Base-by-base conservation (phyloP, 1,140 invertebrate species). In the Cataglyphis hispanica region DNA sequence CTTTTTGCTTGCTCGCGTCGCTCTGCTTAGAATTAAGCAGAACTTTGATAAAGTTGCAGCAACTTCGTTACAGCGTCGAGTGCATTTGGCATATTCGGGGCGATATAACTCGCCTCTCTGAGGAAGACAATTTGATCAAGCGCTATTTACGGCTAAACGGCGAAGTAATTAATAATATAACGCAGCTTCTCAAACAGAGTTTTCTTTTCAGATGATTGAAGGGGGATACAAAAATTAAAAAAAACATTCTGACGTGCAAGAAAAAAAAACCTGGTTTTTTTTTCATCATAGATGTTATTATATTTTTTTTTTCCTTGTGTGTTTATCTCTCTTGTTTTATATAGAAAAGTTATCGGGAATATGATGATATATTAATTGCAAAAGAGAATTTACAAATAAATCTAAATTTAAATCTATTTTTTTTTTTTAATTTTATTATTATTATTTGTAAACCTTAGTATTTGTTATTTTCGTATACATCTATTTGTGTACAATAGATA, bases 41-140 rank as follows among this genome's bases (percentile, higher is more conserved):
- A 83, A 83, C 78, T 83, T 83, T 83, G 78, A 83, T 83, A 83
- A 83, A 83, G 78, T 83, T 83, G 78, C 78, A 60, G 67, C 53
- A 83, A 83, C 78, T 83, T 83, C 78, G 78, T 83, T 83, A 83
- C 67, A 72, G 56, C 67, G 78, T 72, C 78, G 78, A 83, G 78
- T 83, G 78, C 78, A 83, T 83, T 83, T 83, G 78, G 78, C 78
- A 83, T 74, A 74, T 83, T 83, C 78, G 67, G 78, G 53, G 69
- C 78, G 78, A 83, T 83, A 83, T 83, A 83, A 83, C 78, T 83
- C 78, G 53, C 78, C 78, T 74, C 78, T 72, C 78, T 60, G 78
- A 83, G 78, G 67, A 83, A 83, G 78, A 83, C 78, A 83, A 83
- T 83, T 83, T 83, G 78, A 83, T 83, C 78, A 83, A 74, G 78